Conservation (phyloP, 92 coral and sea anemone species). For the Pocillopora meandrina region DNA sequence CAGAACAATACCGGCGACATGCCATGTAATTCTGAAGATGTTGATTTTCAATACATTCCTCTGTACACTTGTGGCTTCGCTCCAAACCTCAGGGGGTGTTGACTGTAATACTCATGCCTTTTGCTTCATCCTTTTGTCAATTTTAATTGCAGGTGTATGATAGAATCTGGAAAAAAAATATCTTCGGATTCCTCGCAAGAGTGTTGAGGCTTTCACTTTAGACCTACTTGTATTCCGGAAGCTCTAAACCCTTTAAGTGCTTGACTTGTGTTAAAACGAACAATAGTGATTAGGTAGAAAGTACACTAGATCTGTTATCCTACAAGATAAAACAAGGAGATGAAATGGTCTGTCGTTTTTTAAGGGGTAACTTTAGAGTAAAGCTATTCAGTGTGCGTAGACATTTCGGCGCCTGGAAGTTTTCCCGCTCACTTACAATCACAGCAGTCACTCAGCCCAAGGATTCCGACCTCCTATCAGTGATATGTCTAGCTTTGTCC, state of each 20-base stretch:
- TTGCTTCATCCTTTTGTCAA: background rate
- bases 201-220: background rate
- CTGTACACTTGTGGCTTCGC: background rate
- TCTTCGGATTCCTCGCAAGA: background rate
- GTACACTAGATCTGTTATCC: background rate
- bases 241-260: slow-evolving; percentile 9
- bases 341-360: background rate
- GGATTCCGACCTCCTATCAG: background rate
- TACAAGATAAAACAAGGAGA: no score
- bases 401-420: slow-evolving; percentile 10
- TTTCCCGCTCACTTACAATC: background rate
- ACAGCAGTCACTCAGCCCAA: background rate
- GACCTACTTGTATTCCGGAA: slow-evolving; percentile 28
- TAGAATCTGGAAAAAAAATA: background rate
- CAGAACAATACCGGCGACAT: slow-evolving; percentile 41
- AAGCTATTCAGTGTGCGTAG: background rate
- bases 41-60: background rate
- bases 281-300: background rate
- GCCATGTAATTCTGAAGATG: slow-evolving; percentile 23
- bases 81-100: background rate
- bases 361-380: background rate
- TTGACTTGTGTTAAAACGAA: background rate
- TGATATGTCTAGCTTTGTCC: background rate
- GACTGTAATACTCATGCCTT: background rate
- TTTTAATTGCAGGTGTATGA: background rate